Base-by-base conservation (phyloP, 2,113 vertebrate species). In the Oceanodroma tethys region DNA sequence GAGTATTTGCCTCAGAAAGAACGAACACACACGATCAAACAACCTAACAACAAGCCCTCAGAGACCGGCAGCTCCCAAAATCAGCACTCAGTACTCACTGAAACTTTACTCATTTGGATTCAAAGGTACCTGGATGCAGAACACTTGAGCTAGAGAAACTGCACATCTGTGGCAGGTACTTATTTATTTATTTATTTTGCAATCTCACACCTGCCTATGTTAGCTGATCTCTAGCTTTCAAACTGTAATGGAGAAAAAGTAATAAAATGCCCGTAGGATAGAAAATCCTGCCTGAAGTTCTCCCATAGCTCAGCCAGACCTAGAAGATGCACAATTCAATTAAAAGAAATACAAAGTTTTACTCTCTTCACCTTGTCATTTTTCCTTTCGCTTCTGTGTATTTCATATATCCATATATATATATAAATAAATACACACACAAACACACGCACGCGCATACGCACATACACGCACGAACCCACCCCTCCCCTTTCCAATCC, bases 401-500 rank as follows among this genome's bases (percentile, higher is more conserved):
- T 96, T 97, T 96, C 67, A 71, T 93, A 60, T 58, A 81, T 68
- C 50, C 38, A 15, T 78, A 60, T 45, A 53, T 63, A 75, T 17
- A 76, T 17, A 58, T 34, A 92, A 36, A 88, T 38, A 93, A 40
- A 76, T 10, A 45, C 16, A 43, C 26, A 63, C 4, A 19, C 20
- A 80, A 22, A 30, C 25, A 21, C 25, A 52, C 58, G 42, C 73
- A 72, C 26, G 58, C 72, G 55, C 62, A 26, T 25, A 78, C 13
- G 3, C 32, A 4, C 56, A 76, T 50, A 66, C 86, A 88, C 5
- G 0, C 84, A 63, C 83, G 38, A 79, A 50, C 60, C 81, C 92
- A 89, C 90, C 94, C 97, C 97, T 95, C 95, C 95, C 95, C 96
- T 97, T 98, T 98, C 97, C 98, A 98, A 98, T 98, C 98, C 98